A percentile compares a stretch with the other conserved stretches of the same genome.
These are phyloP conservation scores for Trematomus loennbergii DNA, from an alignment of 2,113 vertebrate genomes.

Conservation along the genomic window DNA sequence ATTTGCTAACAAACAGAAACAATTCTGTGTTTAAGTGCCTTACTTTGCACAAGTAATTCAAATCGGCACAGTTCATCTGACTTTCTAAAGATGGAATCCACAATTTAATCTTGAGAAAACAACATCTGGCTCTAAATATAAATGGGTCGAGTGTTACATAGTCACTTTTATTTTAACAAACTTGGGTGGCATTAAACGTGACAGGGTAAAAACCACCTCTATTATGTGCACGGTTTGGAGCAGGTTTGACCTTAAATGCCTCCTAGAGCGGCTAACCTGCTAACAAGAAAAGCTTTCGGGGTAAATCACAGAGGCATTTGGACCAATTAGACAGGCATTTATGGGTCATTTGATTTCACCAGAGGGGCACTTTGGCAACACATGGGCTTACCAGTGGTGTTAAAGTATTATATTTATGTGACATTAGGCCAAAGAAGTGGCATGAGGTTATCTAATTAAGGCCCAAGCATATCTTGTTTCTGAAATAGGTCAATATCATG, in stretches of 20 bases:
- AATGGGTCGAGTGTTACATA: neutral
- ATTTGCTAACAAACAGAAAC: slow-evolving; percentile 76
- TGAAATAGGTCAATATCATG: neutral
- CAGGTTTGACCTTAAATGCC: neutral
- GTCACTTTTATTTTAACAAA: neutral
- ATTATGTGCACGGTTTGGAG: too few species aligned
- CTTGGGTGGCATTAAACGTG: neutral
- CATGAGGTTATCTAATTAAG: neutral
- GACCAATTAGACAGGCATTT: neutral
- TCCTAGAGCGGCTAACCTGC: neutral
- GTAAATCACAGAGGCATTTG: neutral
- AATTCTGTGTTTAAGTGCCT: neutral
- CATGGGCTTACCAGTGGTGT: neutral
- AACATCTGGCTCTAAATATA: too few species aligned
- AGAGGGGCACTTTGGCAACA: neutral
- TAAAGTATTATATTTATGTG: neutral
- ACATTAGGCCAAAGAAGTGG: neutral
- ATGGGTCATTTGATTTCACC: neutral
- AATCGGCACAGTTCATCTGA: neutral
- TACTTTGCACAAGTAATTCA: neutral
- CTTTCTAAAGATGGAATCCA: neutral
- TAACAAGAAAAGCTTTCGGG: neutral
- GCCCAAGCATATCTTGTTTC: slow-evolving; percentile 1
- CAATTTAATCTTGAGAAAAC: neutral
- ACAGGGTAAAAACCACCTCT: too few species aligned